Evolutionary conservation across 2,113 vertebrate genomes (phyloP).

Genomic region (Heliornis fulica): DNA sequence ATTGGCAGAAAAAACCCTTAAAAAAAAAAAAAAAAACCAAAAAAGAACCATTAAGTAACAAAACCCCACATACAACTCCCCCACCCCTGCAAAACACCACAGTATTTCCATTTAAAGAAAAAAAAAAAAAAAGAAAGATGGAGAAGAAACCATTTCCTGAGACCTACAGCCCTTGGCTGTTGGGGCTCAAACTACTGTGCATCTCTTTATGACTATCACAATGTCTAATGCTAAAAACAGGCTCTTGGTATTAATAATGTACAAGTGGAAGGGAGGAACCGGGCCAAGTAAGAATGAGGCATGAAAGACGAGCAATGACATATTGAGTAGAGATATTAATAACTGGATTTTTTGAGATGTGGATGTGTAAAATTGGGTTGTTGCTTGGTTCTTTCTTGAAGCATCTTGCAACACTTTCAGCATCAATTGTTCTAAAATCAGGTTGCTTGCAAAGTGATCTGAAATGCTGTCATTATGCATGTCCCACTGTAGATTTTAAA

Average conservation of each 20-base stretch:
- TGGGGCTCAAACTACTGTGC: background rate
- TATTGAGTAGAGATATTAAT: background rate
- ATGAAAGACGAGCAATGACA: background rate
- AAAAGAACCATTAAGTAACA: fast-evolving
- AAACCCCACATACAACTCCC: background rate
- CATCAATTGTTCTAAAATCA: background rate
- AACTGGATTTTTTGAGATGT: background rate
- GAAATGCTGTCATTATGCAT: background rate
- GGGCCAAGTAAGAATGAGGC: background rate
- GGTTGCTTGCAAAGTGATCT: background rate
- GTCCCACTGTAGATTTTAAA: background rate
- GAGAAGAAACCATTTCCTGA: background rate
- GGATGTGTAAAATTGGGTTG: background rate
- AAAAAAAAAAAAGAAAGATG: background rate
- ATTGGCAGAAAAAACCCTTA: constrained; percentile 1
- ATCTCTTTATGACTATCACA: background rate
- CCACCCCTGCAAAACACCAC: too few species aligned
- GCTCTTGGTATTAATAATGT: background rate
- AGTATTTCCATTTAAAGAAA: constrained; percentile 9
- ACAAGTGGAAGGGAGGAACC: background rate
- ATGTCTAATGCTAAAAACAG: background rate
- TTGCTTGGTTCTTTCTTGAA: background rate
- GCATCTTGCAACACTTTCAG: background rate
- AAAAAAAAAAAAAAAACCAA: background rate
- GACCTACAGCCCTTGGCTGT: background rate